phyloP scores from a whole-genome alignment of 2,113 vertebrate species.

The Cyprinodon variegatus region DNA sequence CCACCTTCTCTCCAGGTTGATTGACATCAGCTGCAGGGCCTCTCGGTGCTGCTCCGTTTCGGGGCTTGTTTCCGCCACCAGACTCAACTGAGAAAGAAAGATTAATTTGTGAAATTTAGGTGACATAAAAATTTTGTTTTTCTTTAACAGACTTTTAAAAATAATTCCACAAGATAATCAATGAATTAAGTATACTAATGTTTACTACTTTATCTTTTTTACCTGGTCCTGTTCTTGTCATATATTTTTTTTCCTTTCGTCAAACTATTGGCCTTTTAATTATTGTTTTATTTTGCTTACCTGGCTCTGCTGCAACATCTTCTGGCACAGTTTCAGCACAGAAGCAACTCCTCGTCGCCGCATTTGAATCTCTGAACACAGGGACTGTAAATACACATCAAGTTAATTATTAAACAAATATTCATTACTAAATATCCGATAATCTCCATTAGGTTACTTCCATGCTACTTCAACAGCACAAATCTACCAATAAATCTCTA shows the following conservation, averaged over 20 bases:
- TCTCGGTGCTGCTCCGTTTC: conserved; percentile 86
- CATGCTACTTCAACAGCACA: too few species aligned
- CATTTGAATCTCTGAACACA: conserved; percentile 89
- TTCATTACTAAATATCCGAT: not conserved
- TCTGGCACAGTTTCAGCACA: conserved; percentile 91
- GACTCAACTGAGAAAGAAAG: conserved; percentile 46
- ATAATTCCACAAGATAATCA: not conserved
- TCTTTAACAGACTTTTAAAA: not conserved
- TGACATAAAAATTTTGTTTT: too few species aligned
- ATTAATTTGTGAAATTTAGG: too few species aligned
- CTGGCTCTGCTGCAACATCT: conserved; percentile 88
- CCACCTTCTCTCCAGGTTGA: conserved; percentile 97
- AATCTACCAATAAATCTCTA: too few species aligned
- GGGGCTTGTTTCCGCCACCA: conserved; percentile 75
- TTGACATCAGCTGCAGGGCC: conserved; percentile 91
- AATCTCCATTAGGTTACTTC: too few species aligned
- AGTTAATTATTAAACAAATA: not conserved
- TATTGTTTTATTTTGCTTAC: conserved; percentile 18
- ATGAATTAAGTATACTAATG: not conserved
- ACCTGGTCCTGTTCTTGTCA: not conserved
- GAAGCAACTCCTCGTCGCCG: conserved; percentile 89
- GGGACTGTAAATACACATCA: conserved; percentile 77
- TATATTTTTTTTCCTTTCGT: not conserved
- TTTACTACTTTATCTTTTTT: not conserved
- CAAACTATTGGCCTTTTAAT: not conserved